These are phyloP conservation scores for Erannis defoliaria DNA, from an alignment of 2,888 invertebrate genomes.

Conservation along the genomic window DNA sequence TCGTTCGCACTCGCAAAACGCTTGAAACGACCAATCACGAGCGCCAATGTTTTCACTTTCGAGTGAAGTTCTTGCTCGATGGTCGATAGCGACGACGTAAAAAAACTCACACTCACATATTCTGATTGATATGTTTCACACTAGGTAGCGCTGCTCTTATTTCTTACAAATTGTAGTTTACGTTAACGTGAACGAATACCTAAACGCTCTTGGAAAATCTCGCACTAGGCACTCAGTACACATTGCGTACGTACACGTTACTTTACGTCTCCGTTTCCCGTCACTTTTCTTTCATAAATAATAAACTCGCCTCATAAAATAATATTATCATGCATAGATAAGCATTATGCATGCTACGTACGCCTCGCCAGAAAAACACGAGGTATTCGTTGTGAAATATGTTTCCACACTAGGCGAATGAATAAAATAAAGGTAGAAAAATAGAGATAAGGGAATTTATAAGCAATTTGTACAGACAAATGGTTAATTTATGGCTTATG, in stretches of 20 bases:
- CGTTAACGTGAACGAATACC: too few relatives aligned
- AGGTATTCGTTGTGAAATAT: conserved; percentile 4
- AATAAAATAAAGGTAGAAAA: conserved; percentile 8
- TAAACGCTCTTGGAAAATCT: too few relatives aligned
- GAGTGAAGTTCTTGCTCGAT: too few relatives aligned
- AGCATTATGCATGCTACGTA: conserved; percentile 15
- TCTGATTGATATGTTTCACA: too few relatives aligned
- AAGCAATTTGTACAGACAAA: neutral
- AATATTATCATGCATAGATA: conserved; percentile 15
- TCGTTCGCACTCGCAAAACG: too few relatives aligned
- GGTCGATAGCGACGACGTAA: too few relatives aligned
- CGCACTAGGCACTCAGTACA: too few relatives aligned
- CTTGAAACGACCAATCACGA: too few relatives aligned
- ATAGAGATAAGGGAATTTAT: neutral
- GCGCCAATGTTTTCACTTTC: too few relatives aligned
- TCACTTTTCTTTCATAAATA: neutral
- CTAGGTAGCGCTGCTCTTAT: too few relatives aligned
- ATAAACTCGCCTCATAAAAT: conserved; percentile 18
- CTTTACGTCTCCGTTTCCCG: neutral
- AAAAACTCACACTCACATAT: too few relatives aligned
- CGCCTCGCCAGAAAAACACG: neutral
- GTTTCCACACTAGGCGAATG: neutral
- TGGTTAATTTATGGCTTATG: neutral
- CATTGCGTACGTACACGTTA: neutral
- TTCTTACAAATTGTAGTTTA: too few relatives aligned